Evolutionary conservation across 2,888 invertebrate genomes (phyloP).

Genomic region (Melanostoma mellinum): DNA sequence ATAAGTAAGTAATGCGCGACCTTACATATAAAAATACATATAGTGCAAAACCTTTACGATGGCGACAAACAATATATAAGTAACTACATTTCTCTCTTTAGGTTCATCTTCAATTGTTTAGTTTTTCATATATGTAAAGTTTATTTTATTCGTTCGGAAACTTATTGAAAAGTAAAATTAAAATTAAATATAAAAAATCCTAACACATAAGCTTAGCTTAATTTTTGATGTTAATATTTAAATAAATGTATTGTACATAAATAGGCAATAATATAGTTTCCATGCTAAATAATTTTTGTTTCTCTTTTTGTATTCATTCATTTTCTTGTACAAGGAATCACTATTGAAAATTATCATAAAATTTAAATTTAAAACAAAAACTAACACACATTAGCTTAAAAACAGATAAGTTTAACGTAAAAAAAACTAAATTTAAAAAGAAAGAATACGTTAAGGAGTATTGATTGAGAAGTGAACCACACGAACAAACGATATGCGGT

Average conservation of each 20-base stretch:
- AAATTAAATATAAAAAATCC: conserved; percentile 67
- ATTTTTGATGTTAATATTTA: conserved; percentile 65
- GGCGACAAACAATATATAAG: conserved; percentile 64
- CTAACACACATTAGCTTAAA: conserved; percentile 37
- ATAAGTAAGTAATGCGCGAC: conserved; percentile 69
- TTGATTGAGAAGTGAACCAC: conserved; percentile 60
- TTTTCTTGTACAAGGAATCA: conserved; percentile 73
- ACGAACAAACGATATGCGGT: conserved; percentile 73
- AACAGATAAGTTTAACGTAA: conserved; percentile 19
- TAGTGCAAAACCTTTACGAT: conserved; percentile 69
- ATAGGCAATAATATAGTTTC: conserved; percentile 67
- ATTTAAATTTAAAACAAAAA: conserved; percentile 68
- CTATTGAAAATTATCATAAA: conserved; percentile 73
- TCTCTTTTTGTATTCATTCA: conserved; percentile 26
- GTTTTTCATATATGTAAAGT: neutral
- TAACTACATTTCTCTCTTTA: conserved; percentile 64
- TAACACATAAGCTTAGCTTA: conserved; percentile 72
- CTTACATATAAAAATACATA: conserved; percentile 67
- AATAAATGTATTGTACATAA: conserved; percentile 69
- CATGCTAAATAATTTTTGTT: conserved; percentile 63
- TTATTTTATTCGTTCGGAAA: conserved; percentile 37
- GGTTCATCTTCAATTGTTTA: conserved; percentile 61
- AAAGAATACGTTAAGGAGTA: conserved; percentile 43
- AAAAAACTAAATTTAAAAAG: conserved; percentile 19
- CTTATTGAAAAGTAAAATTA: conserved; percentile 49